phyloP scores from a whole-genome alignment of 1,140 invertebrate species.

The Dendroctonus ponderosae region DNA sequence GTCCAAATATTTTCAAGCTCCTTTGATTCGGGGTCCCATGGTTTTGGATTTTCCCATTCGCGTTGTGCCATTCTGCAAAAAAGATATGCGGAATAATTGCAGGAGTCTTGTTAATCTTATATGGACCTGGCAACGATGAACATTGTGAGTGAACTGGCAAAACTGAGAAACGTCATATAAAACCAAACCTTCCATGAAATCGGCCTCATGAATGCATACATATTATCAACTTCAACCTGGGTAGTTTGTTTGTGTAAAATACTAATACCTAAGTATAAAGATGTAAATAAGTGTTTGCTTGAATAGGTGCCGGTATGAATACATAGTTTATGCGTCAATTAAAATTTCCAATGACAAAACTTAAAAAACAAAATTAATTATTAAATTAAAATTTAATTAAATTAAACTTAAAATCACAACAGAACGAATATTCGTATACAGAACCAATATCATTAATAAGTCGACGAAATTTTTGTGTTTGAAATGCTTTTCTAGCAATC shows the following conservation, averaged over 20 bases:
- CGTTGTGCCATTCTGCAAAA: slow-evolving; percentile 71
- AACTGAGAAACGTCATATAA: slow-evolving; percentile 63
- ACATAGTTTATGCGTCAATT: background rate
- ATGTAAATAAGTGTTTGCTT: no score
- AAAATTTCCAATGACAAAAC: no score
- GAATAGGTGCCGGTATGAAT: background rate
- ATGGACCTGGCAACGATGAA: slow-evolving; percentile 57
- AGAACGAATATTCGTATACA: no score
- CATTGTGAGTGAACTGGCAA: slow-evolving; percentile 78
- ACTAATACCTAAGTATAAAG: slow-evolving; percentile 17
- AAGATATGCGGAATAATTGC: background rate
- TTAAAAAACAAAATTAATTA: no score
- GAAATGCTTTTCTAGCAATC: no score
- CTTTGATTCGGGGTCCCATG: slow-evolving; percentile 75
- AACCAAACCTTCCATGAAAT: slow-evolving; percentile 41
- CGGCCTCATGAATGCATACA: slow-evolving; percentile 31
- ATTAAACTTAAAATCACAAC: no score
- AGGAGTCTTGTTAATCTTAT: background rate
- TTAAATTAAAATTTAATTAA: no score
- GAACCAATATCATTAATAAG: no score
- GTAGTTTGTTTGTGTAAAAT: slow-evolving; percentile 24
- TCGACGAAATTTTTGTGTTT: no score
- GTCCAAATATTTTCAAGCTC: slow-evolving; percentile 76
- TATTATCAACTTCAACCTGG: slow-evolving; percentile 23
- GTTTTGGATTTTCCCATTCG: slow-evolving; percentile 88